These are phyloP conservation scores for Syndactyla subalaris DNA, from an alignment of 2,797 vertebrate species.

Conservation along the genomic window DNA sequence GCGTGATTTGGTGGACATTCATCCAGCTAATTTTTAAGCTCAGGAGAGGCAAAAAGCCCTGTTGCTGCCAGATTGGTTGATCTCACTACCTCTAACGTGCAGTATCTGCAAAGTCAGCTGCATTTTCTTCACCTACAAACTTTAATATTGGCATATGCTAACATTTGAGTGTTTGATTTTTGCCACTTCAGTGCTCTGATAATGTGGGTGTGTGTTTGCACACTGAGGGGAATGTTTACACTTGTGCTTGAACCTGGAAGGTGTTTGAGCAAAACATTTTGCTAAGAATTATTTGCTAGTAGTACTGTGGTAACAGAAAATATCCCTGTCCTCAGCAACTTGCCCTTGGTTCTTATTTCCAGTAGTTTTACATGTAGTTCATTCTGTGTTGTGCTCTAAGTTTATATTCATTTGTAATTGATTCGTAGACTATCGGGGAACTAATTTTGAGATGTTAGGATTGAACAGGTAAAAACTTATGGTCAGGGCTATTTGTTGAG, in stretches of 20 bases:
- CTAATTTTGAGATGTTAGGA: not conserved
- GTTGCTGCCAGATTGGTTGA: not conserved
- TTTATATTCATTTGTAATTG: not conserved
- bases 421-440: not conserved
- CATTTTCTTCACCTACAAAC: not conserved
- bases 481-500: not conserved
- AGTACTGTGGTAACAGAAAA: not conserved
- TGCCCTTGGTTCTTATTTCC: not conserved
- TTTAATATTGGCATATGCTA: not conserved
- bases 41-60: not conserved
- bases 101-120: not conserved
- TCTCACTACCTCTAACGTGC: fast-evolving
- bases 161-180: not conserved
- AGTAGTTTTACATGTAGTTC: not conserved
- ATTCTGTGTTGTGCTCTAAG: not conserved
- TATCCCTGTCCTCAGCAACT: not conserved
- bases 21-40: not conserved
- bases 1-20: fast-evolving
- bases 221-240: fast-evolving
- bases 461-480: not conserved
- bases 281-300: not conserved
- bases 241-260: not conserved
- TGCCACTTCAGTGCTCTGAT: not conserved
- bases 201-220: not conserved
- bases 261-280: not conserved